phyloP scores from a whole-genome alignment of 2,797 vertebrate species.

The Eulemur albifrons region DNA sequence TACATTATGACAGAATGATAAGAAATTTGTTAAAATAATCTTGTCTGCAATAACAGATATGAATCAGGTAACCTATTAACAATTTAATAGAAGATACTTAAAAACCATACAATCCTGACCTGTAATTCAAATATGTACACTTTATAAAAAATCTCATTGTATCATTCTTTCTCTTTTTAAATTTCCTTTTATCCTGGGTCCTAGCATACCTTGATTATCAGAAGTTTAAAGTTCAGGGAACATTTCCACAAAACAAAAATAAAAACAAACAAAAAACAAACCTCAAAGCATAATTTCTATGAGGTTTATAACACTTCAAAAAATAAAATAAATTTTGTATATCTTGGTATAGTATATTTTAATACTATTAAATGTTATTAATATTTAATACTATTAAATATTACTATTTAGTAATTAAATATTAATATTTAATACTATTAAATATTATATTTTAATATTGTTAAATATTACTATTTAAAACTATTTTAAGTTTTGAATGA shows the following conservation, averaged over 20 bases:
- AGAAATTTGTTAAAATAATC: not conserved
- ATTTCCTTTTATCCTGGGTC: not conserved
- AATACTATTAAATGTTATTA: no score
- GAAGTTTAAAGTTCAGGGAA: not conserved
- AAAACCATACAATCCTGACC: not conserved
- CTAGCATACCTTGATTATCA: not conserved
- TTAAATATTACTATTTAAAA: no score
- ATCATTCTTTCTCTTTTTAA: not conserved
- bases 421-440: no score
- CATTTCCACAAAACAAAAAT: not conserved
- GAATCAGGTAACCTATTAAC: not conserved
- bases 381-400: no score
- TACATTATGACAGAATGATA: not conserved
- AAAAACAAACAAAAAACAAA: not conserved
- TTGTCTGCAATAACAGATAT: not conserved
- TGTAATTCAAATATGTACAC: not conserved
- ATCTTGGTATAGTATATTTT: not conserved
- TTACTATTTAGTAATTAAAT: no score
- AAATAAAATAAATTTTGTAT: not conserved
- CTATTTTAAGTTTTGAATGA: not conserved
- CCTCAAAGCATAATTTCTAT: not conserved
- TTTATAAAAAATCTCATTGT: not conserved
- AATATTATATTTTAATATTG: no score
- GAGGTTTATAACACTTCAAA: not conserved
- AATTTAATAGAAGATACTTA: not conserved